These are phyloP conservation scores for Promerops cafer DNA, from an alignment of 2,113 vertebrate genomes.

Conservation along the genomic window DNA sequence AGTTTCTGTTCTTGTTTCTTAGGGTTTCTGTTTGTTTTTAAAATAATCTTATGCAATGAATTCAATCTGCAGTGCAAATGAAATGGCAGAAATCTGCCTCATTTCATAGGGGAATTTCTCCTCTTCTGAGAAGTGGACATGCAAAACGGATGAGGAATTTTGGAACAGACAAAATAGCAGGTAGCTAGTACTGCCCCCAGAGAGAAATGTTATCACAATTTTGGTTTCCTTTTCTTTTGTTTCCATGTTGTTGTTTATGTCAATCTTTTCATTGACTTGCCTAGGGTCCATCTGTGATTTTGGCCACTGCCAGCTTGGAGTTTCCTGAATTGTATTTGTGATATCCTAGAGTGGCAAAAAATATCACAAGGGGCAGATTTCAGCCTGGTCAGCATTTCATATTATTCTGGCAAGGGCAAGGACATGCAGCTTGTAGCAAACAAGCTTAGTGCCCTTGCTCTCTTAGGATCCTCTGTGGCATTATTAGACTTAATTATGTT, in stretches of 20 bases:
- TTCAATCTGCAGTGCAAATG: neutral
- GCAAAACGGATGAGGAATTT: neutral
- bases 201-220: neutral
- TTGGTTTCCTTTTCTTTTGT: neutral
- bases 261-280: neutral
- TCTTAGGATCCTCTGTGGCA: neutral
- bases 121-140: neutral
- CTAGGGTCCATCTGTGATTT: neutral
- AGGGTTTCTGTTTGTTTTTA: neutral
- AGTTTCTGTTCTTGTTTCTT: neutral
- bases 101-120: neutral
- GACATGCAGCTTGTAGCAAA: neutral
- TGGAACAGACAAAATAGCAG: neutral
- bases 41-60: neutral
- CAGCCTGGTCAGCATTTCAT: neutral
- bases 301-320: neutral
- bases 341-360: neutral
- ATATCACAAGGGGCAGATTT: neutral
- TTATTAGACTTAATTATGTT: constrained; percentile 4
- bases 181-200: neutral
- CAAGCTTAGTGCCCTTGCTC: neutral
- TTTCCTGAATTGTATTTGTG: neutral
- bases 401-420: neutral
- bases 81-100: neutral
- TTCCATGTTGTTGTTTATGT: neutral